Evolutionary conservation across 37 sponge, comb jelly and placozoan species (phyloP).

Genomic region (Geodia barretti): DNA sequence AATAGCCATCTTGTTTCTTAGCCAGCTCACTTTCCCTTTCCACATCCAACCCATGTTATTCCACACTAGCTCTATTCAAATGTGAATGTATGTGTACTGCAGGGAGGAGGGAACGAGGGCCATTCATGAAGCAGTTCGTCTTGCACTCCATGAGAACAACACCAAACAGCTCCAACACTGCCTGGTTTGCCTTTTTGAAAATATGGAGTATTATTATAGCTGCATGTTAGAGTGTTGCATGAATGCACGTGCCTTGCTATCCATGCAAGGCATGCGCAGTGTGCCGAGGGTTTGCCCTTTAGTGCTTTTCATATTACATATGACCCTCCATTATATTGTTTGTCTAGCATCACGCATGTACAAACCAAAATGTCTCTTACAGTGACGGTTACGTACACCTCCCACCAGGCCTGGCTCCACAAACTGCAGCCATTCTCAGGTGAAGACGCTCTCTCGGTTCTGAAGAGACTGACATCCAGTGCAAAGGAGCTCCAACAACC

Average conservation of each 20-base stretch:
- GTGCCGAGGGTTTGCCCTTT: too few species aligned
- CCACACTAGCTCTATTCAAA: too few species aligned
- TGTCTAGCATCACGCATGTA: too few species aligned
- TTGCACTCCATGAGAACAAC: constrained; percentile 22
- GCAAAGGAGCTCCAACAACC: constrained; percentile 33
- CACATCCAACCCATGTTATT: not conserved
- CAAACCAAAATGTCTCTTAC: too few species aligned
- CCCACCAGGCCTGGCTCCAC: constrained; percentile 45
- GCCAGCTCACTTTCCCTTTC: not conserved
- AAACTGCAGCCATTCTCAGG: constrained; percentile 9
- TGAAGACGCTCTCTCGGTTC: constrained; percentile 30
- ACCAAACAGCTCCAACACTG: not conserved
- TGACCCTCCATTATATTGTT: too few species aligned
- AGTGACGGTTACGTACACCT: not conserved
- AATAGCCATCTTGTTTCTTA: not conserved
- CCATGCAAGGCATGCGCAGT: too few species aligned
- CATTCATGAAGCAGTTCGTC: constrained; percentile 37
- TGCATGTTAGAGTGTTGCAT: too few species aligned
- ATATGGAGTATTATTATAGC: too few species aligned
- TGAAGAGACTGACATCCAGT: constrained; percentile 28
- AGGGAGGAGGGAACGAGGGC: constrained; percentile 42
- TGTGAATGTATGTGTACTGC: too few species aligned
- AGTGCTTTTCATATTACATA: too few species aligned
- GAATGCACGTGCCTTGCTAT: too few species aligned
- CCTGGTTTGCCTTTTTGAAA: not conserved